phyloP scores from a whole-genome alignment of 2,888 invertebrate species.

The Altica lythri region DNA sequence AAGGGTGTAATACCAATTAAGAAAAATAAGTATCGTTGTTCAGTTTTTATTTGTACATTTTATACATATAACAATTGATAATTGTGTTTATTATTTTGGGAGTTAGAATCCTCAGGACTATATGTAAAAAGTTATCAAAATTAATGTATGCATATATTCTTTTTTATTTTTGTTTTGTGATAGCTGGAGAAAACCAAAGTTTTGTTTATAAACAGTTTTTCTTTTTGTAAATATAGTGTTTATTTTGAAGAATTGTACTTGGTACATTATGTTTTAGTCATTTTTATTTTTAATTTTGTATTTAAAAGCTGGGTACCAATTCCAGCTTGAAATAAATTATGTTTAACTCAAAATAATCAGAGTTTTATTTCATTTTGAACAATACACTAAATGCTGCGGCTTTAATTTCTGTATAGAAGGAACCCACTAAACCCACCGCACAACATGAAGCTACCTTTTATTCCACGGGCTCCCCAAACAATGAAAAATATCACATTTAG shows the following conservation, averaged over 20 bases:
- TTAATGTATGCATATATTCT: constrained; percentile 29
- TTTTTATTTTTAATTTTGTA: constrained; percentile 30
- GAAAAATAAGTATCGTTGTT: too few species aligned
- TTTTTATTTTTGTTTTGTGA: constrained; percentile 53
- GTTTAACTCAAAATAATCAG: not conserved
- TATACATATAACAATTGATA: constrained; percentile 19
- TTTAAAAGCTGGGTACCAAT: constrained; percentile 19
- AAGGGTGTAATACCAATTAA: too few species aligned
- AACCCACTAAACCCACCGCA: too few species aligned
- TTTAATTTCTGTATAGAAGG: too few species aligned
- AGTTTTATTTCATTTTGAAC: too few species aligned
- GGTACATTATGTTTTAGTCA: constrained; percentile 33
- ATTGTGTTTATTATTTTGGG: constrained; percentile 16
- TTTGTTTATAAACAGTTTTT: constrained; percentile 56
- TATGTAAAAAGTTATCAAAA: constrained; percentile 43
- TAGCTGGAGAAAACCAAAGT: constrained; percentile 74
- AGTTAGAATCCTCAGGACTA: constrained; percentile 50
- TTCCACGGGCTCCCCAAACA: too few species aligned
- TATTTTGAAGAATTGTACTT: constrained; percentile 31
- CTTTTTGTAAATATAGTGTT: constrained; percentile 50
- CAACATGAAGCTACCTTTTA: too few species aligned
- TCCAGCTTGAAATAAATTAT: constrained; percentile 29
- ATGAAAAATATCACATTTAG: too few species aligned
- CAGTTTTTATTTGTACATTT: constrained; percentile 18
- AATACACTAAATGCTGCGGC: too few species aligned